Base-by-base conservation (phyloP, 2,888 invertebrate species). In the Pyrochroa serraticornis region DNA sequence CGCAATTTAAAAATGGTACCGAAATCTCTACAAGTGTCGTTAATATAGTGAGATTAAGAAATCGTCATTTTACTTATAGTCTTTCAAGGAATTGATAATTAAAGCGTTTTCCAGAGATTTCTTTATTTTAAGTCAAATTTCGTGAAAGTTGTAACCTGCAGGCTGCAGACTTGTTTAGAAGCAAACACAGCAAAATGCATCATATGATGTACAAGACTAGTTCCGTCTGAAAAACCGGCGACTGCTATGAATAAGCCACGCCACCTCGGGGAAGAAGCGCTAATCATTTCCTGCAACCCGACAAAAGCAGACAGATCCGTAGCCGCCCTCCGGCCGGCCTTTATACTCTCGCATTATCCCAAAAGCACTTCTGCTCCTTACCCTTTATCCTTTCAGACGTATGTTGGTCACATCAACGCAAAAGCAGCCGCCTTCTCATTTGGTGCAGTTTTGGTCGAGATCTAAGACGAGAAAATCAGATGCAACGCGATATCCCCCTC, bases 261-360 rank as follows among this genome's bases (percentile, higher is more conserved):
- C 59, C 59, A 64, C 62, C 65, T 67, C 47, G 42, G 59, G 63
- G 63, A 63, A 60, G 62, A 58, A 63, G 49, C 58, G 64, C 64
- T 65, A 67, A 67, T 65, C 60, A 64, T 67, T 67, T 67, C 67
- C 67, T 64, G 56, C 32, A 44, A 56, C 48, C 55, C 48, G 56
- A 61, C 67, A 64, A 62, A 59, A 61, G 60, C 64, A 57, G 61
- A 57, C 42, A 60, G 58, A 49, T 60, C 41, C 33, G 48, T 32
- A 53, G 47, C 47, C 38, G 65, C 64, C 64, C 43, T 30, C 41
- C 35, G 65, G 63, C 58, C 45, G 49, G 58, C 63, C 65, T 67
- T 67, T 67, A 63, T 67, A 54, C 56, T 58, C 63, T 57, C 44
- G 53, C 64, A 60, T 65, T 65, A 65, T 64, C 52, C 48, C 50